These are phyloP conservation scores for Belonocnema kinseyi DNA, from an alignment of 1,140 invertebrate genomes.

Conservation along the genomic window DNA sequence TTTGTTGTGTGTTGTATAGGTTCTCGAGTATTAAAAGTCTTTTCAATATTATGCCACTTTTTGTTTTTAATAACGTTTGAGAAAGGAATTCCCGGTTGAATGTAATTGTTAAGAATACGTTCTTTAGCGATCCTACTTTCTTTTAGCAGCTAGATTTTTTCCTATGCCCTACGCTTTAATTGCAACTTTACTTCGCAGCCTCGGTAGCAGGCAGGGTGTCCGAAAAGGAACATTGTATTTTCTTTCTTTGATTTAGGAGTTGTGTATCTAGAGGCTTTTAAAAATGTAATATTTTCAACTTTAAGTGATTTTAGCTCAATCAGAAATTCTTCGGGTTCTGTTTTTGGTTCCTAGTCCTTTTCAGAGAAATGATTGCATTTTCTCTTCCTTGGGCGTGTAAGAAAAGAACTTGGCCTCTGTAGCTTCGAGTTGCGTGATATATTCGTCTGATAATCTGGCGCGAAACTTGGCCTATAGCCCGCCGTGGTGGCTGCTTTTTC, in stretches of 20 bases:
- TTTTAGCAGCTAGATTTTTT: too few species aligned
- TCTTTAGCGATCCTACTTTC: too few species aligned
- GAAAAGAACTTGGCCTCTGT: not conserved
- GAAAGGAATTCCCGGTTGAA: too few species aligned
- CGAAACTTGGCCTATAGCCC: not conserved
- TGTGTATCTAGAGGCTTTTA: not conserved
- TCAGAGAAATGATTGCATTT: constrained; percentile 18
- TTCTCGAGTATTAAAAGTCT: too few species aligned
- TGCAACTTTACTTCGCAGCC: constrained; percentile 26
- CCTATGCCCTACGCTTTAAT: not conserved
- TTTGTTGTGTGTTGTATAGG: too few species aligned
- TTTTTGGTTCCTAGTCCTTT: constrained; percentile 18
- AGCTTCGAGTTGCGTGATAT: not conserved
- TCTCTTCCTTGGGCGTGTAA: constrained; percentile 25
- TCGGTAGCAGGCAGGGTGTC: too few species aligned
- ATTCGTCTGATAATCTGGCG: not conserved
- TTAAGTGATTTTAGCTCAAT: not conserved
- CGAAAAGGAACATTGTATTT: not conserved
- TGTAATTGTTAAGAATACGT: too few species aligned
- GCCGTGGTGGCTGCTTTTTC: not conserved
- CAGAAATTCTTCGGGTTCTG: not conserved
- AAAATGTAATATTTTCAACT: not conserved
- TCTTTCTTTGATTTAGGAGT: not conserved
- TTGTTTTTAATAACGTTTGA: not conserved
- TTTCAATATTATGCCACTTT: not conserved